phyloP scores from a whole-genome alignment of 2,888 invertebrate genomes.

The Aphidoletes aphidimyza region DNA sequence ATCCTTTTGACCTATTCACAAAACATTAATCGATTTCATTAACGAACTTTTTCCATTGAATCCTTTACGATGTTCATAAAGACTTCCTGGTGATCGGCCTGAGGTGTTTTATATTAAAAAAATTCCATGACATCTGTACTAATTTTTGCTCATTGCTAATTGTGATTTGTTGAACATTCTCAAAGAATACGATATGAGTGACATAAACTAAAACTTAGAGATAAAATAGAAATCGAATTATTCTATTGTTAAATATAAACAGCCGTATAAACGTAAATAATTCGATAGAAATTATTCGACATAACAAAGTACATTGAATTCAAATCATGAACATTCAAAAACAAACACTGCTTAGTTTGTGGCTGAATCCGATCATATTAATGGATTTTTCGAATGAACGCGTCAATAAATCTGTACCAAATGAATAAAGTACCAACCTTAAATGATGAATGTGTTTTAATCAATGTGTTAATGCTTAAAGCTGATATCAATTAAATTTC shows the following conservation, averaged over 20 bases:
- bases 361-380: not conserved
- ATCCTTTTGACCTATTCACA: too few species aligned
- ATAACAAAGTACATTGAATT: not conserved
- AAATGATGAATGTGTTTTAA: not conserved
- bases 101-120: too few species aligned
- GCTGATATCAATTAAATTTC: too few species aligned
- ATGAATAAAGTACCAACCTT: constrained; percentile 30
- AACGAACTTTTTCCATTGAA: too few species aligned
- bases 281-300: constrained; percentile 33
- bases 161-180: not conserved
- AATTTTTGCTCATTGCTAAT: not conserved
- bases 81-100: too few species aligned
- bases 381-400: not conserved
- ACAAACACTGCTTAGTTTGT: not conserved
- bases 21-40: too few species aligned
- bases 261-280: constrained; percentile 7
- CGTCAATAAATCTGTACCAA: constrained; percentile 41
- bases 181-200: too few species aligned
- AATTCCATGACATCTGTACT: not conserved
- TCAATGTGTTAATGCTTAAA: too few species aligned
- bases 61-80: too few species aligned
- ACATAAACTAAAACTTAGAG: too few species aligned
- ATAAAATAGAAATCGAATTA: not conserved
- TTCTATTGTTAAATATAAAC: not conserved
- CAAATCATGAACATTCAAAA: constrained; percentile 6